Evolutionary conservation across 2,888 invertebrate genomes (phyloP).

Genomic region (Syrista parreyssii): DNA sequence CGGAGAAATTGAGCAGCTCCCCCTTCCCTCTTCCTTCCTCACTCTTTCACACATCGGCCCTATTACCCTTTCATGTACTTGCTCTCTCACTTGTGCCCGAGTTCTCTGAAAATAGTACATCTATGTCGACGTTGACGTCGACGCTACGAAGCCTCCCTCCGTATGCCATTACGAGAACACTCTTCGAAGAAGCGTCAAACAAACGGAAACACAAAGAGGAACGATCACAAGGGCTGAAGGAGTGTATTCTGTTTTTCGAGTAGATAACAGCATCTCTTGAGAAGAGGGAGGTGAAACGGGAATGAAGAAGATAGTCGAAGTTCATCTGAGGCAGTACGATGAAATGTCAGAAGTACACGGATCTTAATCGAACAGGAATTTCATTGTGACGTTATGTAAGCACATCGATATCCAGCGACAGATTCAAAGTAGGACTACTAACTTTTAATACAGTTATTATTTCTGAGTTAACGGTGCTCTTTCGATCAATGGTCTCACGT

Average conservation of each 20-base stretch:
- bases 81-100: background rate
- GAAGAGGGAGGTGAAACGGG: background rate
- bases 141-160: background rate
- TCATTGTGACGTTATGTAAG: background rate
- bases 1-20: background rate
- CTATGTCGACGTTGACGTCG: background rate
- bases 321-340: background rate
- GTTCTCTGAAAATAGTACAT: background rate
- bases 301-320: background rate
- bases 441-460: background rate
- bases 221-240: background rate
- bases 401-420: background rate
- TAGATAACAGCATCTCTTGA: background rate
- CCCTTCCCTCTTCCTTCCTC: background rate
- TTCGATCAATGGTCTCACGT: background rate
- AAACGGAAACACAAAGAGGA: background rate
- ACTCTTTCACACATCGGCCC: background rate
- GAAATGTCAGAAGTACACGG: background rate
- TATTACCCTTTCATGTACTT: background rate
- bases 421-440: background rate
- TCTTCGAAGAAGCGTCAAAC: slow-evolving; percentile 1
- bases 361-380: background rate
- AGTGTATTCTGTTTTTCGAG: background rate
- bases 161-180: background rate
- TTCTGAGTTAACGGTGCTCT: too few relatives aligned